Evolutionary conservation across 2,113 vertebrate species (phyloP).

Genomic region (Gallinago undulata): DNA sequence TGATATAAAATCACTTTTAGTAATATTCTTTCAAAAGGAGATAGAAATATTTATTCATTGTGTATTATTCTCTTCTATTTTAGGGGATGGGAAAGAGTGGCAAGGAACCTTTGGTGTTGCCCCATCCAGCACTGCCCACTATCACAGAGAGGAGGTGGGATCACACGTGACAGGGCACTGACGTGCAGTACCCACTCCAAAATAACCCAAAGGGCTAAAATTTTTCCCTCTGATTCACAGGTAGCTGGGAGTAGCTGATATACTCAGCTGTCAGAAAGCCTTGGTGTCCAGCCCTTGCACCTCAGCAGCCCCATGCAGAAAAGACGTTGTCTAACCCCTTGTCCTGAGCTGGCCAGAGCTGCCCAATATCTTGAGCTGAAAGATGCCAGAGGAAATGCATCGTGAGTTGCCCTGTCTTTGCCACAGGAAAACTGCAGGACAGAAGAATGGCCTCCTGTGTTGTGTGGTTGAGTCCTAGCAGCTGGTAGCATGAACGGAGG

Average conservation of each 20-base stretch:
- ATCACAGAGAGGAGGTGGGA: not conserved
- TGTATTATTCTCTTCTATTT: not conserved
- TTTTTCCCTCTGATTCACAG: not conserved
- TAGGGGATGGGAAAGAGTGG: not conserved
- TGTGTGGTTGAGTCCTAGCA: not conserved
- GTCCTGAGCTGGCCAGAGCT: not conserved
- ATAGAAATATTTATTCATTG: not conserved
- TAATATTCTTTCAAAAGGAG: not conserved
- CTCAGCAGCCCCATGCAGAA: not conserved
- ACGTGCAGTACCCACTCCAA: not conserved
- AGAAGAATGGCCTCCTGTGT: not conserved
- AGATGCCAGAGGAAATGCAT: not conserved
- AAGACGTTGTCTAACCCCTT: not conserved
- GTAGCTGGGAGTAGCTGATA: not conserved
- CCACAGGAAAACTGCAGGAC: not conserved
- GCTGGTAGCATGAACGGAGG: not conserved
- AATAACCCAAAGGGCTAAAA: not conserved
- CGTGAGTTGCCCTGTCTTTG: not conserved
- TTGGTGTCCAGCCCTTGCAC: not conserved
- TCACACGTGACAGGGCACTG: not conserved
- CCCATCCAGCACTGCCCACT: not conserved
- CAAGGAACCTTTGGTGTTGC: not conserved
- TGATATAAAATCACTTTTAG: not conserved
- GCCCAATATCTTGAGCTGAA: not conserved
- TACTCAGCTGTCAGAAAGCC: not conserved